Evolutionary conservation across 2,888 invertebrate genomes (phyloP), one percentile per base, ranked within the genome.

Genomic region (Nemotelus pantherinus): DNA sequence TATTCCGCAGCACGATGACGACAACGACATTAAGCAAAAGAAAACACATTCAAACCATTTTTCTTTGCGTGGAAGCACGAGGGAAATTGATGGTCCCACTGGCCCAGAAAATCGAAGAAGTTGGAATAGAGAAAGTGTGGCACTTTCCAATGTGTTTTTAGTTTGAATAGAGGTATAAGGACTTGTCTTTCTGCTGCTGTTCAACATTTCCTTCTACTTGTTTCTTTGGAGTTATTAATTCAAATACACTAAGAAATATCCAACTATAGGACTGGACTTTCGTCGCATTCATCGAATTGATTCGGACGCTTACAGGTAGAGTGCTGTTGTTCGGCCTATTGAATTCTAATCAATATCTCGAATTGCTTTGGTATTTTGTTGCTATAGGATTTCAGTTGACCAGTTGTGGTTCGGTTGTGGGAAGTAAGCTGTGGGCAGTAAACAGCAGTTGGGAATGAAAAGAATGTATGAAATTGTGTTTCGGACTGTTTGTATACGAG

Each of bases 291-390:
- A 25, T 25, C 25, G 25, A 25, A 25, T 25, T 25, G 25, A 25
- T 25, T 25, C 25, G 25, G 25, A 25, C 25, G 25, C 25, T 25
- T 25, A 25, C 25, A 25, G 25, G 25, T 25, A 25, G 25, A 25
- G 25, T 25, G 43, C 4, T 41, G 63, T 63, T 63, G 41, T 63
- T 43, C 63, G 63, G 41, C 41, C 63, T 63, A 63, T 63, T 63
- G 63, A 63, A 63, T 63, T 63, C 63, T 63, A 63, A 63, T 63
- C 63, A 63, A 63, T 63, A 43, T 41, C 63, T 63, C 7, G 63
- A 9, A 63, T 63, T 63, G 63, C 5, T 63, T 63, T 63, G 50
- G 6, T 5, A 9, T 7, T 25, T 25, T 5, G 9, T 9, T 50
- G 5, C 50, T 9, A 1, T 50, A 50, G 50, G 9, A 50, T 50